phyloP scores from a whole-genome alignment of 2,888 invertebrate species.

The Acanthacorydalis orientalis region DNA sequence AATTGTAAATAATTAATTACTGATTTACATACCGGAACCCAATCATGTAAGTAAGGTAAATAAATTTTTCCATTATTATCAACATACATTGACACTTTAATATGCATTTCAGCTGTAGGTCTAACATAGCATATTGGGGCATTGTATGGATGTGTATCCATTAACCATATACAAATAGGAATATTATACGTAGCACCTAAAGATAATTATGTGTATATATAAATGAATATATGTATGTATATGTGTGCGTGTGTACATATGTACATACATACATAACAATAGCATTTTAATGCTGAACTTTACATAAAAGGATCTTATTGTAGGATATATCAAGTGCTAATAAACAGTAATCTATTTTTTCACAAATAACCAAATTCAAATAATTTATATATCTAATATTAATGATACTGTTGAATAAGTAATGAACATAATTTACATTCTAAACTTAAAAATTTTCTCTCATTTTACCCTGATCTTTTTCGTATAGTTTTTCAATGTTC shows the following conservation, averaged over 20 bases:
- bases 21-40: conserved; percentile 48
- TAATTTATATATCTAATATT: too few species aligned
- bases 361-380: too few species aligned
- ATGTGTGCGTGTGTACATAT: neutral
- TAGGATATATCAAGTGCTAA: too few species aligned
- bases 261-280: neutral
- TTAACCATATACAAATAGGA: conserved; percentile 88
- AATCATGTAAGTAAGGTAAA: conserved; percentile 90
- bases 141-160: conserved; percentile 94
- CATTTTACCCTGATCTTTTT: too few species aligned
- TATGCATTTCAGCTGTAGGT: conserved; percentile 89
- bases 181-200: conserved; percentile 77
- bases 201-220: conserved; percentile 8
- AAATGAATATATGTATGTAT: conserved; percentile 2
- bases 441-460: too few species aligned
- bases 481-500: too few species aligned
- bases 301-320: too few species aligned
- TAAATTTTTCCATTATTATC: conserved; percentile 93
- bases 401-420: too few species aligned
- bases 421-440: too few species aligned
- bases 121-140: conserved; percentile 90
- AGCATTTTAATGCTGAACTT: too few species aligned
- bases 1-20: conserved; percentile 1
- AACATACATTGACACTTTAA: conserved; percentile 86
- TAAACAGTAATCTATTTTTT: too few species aligned